Evolutionary conservation across 2,797 vertebrate species (phyloP).

Genomic region (Poecilia gillii): DNA sequence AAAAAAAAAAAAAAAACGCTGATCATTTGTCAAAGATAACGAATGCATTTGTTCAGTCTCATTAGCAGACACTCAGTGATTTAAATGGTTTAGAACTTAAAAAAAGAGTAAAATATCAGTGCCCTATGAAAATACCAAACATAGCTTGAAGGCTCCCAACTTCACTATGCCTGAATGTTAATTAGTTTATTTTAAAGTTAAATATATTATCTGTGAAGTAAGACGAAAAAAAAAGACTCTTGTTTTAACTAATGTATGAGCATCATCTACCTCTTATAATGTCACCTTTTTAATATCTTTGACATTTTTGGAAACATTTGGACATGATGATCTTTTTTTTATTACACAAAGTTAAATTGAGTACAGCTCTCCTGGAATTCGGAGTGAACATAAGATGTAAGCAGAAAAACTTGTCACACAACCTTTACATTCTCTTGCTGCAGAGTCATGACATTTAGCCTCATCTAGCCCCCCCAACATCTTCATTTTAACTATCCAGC

Average conservation of each 20-base stretch:
- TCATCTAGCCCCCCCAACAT: background rate
- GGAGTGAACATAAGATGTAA: background rate
- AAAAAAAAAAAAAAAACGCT: slow-evolving; percentile 12
- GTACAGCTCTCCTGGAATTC: background rate
- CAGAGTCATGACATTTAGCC: background rate
- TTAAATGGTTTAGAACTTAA: slow-evolving; percentile 30
- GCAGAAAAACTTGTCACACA: background rate
- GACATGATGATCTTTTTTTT: background rate
- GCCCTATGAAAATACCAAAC: slow-evolving; percentile 54
- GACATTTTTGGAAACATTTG: background rate
- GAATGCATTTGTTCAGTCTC: slow-evolving; percentile 17
- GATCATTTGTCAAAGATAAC: slow-evolving; percentile 22
- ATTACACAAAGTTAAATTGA: background rate
- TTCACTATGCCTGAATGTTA: slow-evolving; percentile 34
- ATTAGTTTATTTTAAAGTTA: slow-evolving; percentile 25
- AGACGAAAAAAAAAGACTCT: background rate
- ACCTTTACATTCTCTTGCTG: background rate
- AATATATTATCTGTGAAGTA: slow-evolving; percentile 16
- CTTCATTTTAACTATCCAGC: no score
- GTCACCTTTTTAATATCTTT: background rate
- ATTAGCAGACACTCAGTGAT: slow-evolving; percentile 33
- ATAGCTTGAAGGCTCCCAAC: slow-evolving; percentile 26
- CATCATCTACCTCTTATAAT: background rate
- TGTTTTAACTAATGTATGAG: background rate
- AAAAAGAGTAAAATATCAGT: slow-evolving; percentile 37